Conservation (phyloP, 2,797 vertebrate species). For the Dryobates pubescens region DNA sequence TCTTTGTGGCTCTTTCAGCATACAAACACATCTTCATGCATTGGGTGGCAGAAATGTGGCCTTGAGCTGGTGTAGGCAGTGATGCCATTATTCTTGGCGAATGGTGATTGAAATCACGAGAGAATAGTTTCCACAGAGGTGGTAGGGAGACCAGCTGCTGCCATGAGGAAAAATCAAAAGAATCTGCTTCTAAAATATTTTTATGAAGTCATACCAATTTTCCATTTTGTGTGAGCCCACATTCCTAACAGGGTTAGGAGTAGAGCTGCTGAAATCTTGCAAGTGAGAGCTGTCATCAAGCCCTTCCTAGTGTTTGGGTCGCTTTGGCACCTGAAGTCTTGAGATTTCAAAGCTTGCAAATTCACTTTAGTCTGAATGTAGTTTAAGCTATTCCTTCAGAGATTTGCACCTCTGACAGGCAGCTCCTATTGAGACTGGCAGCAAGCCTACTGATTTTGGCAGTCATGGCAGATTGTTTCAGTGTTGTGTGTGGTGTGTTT, state of each 20-base stretch:
- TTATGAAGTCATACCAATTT: not conserved
- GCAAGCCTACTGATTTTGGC: not conserved
- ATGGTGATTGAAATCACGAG: not conserved
- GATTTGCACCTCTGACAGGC: not conserved
- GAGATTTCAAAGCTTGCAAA: not conserved
- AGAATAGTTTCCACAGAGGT: not conserved
- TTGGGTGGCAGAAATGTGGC: not conserved
- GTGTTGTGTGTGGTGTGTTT: too few species aligned
- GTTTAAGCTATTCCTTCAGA: not conserved
- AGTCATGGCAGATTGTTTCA: not conserved
- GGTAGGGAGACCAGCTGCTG: not conserved
- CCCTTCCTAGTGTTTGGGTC: not conserved
- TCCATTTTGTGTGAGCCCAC: not conserved
- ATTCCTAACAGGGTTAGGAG: not conserved
- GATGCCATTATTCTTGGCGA: not conserved
- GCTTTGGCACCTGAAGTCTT: not conserved
- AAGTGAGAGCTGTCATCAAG: not conserved
- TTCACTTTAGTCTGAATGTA: not conserved
- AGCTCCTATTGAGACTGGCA: not conserved
- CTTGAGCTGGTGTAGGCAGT: not conserved
- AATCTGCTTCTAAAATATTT: not conserved
- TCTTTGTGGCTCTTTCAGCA: not conserved
- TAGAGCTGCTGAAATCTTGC: conserved; percentile 8
- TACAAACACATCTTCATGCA: not conserved
- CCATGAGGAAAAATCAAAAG: conserved; percentile 9